phyloP scores from a whole-genome alignment of 2,888 invertebrate species.

The Caenorhabditis auriculariae region DNA sequence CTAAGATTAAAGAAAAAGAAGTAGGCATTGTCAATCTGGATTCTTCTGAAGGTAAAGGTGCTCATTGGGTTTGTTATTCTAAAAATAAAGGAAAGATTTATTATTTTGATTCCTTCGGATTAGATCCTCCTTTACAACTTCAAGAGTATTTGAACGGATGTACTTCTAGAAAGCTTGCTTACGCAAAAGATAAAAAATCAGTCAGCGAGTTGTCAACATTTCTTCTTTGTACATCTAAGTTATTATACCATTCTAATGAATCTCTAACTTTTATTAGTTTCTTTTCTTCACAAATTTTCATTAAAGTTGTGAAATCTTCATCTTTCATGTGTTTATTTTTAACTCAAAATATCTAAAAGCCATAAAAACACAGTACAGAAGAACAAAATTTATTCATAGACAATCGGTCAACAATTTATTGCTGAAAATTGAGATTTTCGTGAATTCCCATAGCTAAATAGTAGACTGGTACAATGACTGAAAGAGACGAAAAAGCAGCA shows the following conservation, averaged over 20 bases:
- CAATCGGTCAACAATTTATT: conserved; percentile 5
- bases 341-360: background rate
- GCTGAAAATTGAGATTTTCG: conserved; percentile 5
- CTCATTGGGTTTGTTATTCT: too few relatives aligned
- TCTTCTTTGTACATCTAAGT: conserved; percentile 1
- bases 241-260: too few relatives aligned
- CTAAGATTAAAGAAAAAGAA: too few relatives aligned
- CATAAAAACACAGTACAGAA: conserved; percentile 5
- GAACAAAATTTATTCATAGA: conserved; percentile 5
- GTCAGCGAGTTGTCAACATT: background rate
- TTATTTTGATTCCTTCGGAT: conserved; percentile 4
- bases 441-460: conserved; percentile 3
- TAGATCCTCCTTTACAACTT: conserved; percentile 4
- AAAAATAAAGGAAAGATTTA: too few relatives aligned
- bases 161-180: conserved; percentile 8
- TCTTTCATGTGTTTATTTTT: too few relatives aligned
- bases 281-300: too few relatives aligned
- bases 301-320: too few relatives aligned
- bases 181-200: conserved; percentile 6
- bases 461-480: conserved; percentile 4
- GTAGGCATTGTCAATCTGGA: too few relatives aligned
- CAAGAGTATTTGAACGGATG: conserved; percentile 6
- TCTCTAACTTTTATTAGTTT: too few relatives aligned
- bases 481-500: conserved; percentile 3
- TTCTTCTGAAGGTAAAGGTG: too few relatives aligned